Conservation (phyloP, 2,888 invertebrate genomes). For the Lagria hirta region DNA sequence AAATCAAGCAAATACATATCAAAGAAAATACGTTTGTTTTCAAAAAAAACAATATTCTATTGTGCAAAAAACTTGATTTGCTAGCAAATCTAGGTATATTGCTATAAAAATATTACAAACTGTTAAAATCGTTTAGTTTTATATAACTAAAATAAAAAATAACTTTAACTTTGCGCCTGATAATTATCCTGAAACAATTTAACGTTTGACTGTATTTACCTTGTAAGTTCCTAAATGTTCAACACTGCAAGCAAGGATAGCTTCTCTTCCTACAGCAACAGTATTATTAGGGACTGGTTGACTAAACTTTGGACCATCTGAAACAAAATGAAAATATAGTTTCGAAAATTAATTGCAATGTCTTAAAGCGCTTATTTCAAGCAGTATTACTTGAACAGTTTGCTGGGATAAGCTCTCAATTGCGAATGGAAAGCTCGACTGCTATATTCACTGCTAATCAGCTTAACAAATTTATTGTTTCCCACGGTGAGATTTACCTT, state of each 20-base stretch:
- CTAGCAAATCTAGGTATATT: too few relatives aligned
- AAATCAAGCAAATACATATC: too few relatives aligned
- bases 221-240: constrained; percentile 81
- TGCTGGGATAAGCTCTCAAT: constrained; percentile 44
- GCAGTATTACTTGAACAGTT: constrained; percentile 43
- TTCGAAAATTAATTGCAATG: constrained; percentile 41
- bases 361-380: constrained; percentile 42
- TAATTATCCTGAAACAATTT: too few relatives aligned
- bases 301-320: constrained; percentile 80
- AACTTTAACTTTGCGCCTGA: background rate
- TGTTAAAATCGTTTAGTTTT: too few relatives aligned
- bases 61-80: too few relatives aligned
- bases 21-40: too few relatives aligned
- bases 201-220: too few relatives aligned
- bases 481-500: constrained; percentile 39
- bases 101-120: too few relatives aligned
- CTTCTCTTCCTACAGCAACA: constrained; percentile 81
- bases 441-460: constrained; percentile 40
- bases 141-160: too few relatives aligned
- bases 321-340: constrained; percentile 47
- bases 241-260: constrained; percentile 77
- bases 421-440: constrained; percentile 37
- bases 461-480: constrained; percentile 46
- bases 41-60: too few relatives aligned
- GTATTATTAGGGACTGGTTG: constrained; percentile 82